A percentile compares a stretch with the other conserved stretches of the same genome.
These are phyloP conservation scores for Orientallactaga bullata DNA, from an alignment of 2,113 vertebrate genomes.

Conservation along the genomic window DNA sequence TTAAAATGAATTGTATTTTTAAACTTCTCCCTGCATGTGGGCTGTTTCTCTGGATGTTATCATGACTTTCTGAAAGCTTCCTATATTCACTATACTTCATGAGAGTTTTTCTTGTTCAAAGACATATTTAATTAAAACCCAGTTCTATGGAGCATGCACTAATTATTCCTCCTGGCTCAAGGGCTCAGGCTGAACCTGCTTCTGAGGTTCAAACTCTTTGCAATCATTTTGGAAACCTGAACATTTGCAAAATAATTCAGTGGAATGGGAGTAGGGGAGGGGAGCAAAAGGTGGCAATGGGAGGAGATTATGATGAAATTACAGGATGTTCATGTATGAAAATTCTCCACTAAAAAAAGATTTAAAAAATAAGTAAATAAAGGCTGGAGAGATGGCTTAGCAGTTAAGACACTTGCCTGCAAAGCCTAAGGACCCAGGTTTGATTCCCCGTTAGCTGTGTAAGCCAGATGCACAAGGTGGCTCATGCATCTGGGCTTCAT, in stretches of 20 bases:
- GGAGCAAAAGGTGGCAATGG: too few species aligned
- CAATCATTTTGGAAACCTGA: conserved; percentile 62
- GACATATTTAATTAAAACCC: conserved; percentile 83
- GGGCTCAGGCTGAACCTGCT: conserved; percentile 75
- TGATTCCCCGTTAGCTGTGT: too few species aligned
- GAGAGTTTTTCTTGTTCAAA: conserved; percentile 48
- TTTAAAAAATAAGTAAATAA: neutral
- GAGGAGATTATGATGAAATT: too few species aligned
- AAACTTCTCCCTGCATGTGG: neutral
- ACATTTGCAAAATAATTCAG: conserved; percentile 65
- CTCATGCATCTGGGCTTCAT: too few species aligned
- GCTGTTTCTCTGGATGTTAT: conserved; percentile 32
- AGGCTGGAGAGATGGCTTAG: neutral
- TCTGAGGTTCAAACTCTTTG: conserved; percentile 55
- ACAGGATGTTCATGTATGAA: too few species aligned
- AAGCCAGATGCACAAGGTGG: too few species aligned
- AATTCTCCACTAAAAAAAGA: too few species aligned
- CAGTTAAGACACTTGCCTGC: too few species aligned
- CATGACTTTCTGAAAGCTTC: conserved; percentile 39
- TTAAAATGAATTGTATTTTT: conserved; percentile 28
- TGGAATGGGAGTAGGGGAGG: too few species aligned
- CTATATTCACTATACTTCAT: neutral
- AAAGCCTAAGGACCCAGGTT: too few species aligned
- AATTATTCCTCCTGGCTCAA: conserved; percentile 79
- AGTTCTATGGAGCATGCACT: conserved; percentile 72